Evolutionary conservation across 2,113 vertebrate genomes (phyloP).

Genomic region (Engystomops pustulosus): DNA sequence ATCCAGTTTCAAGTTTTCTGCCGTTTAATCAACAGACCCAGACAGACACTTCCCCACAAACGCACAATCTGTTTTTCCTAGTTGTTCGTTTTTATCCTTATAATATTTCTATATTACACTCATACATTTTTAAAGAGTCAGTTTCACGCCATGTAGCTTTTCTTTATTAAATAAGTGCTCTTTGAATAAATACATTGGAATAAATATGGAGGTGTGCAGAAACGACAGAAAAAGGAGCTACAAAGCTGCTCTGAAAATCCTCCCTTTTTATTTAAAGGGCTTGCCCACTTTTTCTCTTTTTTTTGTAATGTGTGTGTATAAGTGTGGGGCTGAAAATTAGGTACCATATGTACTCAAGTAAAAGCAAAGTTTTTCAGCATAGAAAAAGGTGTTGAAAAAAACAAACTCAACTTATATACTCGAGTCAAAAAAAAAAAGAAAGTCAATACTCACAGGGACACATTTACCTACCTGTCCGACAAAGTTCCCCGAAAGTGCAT

Average conservation of each 20-base stretch:
- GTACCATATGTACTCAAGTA: too few species aligned
- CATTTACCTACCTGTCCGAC: too few species aligned
- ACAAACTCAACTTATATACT: too few species aligned
- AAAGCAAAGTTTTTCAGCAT: too few species aligned
- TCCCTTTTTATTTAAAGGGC: not conserved
- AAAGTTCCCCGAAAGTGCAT: too few species aligned
- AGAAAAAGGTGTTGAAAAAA: too few species aligned
- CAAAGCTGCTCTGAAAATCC: not conserved
- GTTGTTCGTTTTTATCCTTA: constrained; percentile 35
- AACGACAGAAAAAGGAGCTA: not conserved
- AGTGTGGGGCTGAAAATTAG: too few species aligned
- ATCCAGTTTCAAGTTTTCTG: constrained; percentile 53
- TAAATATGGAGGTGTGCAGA: constrained; percentile 42
- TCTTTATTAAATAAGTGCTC: constrained; percentile 46
- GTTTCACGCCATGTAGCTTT: constrained; percentile 32
- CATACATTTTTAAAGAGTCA: constrained; percentile 46
- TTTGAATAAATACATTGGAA: constrained; percentile 51
- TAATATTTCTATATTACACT: constrained; percentile 55
- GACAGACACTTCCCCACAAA: constrained; percentile 34
- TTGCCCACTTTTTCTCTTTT: too few species aligned
- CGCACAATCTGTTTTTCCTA: constrained; percentile 22
- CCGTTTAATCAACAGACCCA: constrained; percentile 46
- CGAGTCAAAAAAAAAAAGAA: too few species aligned
- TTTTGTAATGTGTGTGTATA: too few species aligned
- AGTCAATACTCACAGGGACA: too few species aligned